A percentile compares a stretch with the other conserved stretches of the same genome.
phyloP scores from a whole-genome alignment of 2,113 vertebrate species.

The Xiphias gladius region DNA sequence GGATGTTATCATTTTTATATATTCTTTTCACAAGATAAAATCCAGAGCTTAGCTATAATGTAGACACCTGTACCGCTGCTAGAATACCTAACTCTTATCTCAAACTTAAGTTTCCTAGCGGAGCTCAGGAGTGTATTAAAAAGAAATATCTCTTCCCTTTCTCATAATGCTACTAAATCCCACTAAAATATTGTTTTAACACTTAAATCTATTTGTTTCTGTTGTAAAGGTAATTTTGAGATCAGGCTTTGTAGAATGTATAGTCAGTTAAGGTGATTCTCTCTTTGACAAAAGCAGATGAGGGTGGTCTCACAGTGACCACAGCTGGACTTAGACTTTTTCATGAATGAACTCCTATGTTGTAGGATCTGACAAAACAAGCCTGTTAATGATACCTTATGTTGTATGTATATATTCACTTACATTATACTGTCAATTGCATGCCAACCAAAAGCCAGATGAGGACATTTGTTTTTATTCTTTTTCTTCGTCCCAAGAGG shows the following conservation, averaged over 20 bases:
- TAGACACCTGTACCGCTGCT: neutral
- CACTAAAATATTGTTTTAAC: conserved; percentile 34
- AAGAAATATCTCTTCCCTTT: conserved; percentile 25
- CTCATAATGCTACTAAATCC: conserved; percentile 36
- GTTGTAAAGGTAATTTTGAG: conserved; percentile 30
- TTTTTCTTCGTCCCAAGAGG: conserved; percentile 4
- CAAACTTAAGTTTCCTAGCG: neutral
- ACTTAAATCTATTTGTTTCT: conserved; percentile 15
- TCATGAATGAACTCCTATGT: neutral
- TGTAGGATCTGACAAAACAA: conserved; percentile 37
- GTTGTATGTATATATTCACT: neutral
- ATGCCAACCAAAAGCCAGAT: neutral
- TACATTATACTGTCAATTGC: neutral
- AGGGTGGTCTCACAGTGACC: conserved; percentile 15
- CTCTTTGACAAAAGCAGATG: conserved; percentile 51
- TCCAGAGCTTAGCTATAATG: neutral
- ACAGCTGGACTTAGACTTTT: conserved; percentile 2
- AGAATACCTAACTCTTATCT: neutral
- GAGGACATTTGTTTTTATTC: conserved; percentile 16
- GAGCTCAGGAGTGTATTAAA: conserved; percentile 15
- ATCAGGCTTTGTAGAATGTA: conserved; percentile 42
- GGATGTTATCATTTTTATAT: neutral
- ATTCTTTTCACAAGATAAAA: neutral
- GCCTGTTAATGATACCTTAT: conserved; percentile 48
- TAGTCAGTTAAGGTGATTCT: conserved; percentile 2